Conservation (phyloP, 1,140 invertebrate genomes). For the Microplitis demolitor region DNA sequence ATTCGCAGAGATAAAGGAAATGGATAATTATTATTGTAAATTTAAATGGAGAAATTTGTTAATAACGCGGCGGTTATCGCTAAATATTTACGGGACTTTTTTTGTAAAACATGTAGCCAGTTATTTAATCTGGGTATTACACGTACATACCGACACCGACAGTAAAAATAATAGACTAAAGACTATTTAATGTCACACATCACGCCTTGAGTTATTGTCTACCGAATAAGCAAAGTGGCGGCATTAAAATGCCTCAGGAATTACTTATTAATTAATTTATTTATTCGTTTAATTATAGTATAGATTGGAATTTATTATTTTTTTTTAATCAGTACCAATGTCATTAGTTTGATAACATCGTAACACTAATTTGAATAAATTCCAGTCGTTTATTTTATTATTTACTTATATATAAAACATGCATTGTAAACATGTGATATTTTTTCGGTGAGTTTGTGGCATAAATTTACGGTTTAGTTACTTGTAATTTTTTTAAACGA, state of each 20-base stretch:
- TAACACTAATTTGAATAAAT: not conserved
- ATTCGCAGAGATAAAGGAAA: too few species aligned
- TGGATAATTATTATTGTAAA: too few species aligned
- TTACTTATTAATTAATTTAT: slow-evolving; percentile 31
- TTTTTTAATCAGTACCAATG: not conserved
- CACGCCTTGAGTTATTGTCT: slow-evolving; percentile 30
- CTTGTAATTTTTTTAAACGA: not conserved
- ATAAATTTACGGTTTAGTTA: too few species aligned
- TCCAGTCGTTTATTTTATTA: not conserved
- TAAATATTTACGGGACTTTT: not conserved
- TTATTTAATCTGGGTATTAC: not conserved
- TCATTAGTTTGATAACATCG: too few species aligned
- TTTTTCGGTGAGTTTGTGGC: not conserved
- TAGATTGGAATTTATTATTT: not conserved
- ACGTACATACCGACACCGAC: not conserved
- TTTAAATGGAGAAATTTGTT: too few species aligned
- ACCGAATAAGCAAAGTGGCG: slow-evolving; percentile 34
- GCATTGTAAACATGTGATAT: not conserved
- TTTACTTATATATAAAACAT: not conserved
- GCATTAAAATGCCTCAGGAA: slow-evolving; percentile 28
- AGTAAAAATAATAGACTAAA: slow-evolving; percentile 13
- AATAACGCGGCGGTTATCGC: not conserved
- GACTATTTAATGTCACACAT: slow-evolving; percentile 8
- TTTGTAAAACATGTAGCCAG: not conserved
- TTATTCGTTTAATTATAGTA: not conserved